Percentiles rank a stretch among this genome's conserved stretches.
Evolutionary conservation across 2,113 vertebrate species (phyloP).

Genomic region (Sinocyclocheilus grahami): DNA sequence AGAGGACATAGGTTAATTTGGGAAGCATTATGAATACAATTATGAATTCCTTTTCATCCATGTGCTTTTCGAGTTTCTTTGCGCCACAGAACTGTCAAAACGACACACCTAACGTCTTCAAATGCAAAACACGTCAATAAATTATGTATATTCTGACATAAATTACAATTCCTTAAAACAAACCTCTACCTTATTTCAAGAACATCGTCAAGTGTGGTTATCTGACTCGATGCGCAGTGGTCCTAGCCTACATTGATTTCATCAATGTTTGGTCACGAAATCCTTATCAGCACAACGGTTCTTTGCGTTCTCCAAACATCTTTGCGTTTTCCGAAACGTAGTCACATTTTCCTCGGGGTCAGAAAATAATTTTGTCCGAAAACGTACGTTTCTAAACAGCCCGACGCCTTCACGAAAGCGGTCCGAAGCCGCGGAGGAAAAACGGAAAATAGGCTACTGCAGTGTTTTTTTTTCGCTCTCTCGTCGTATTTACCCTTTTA

Average conservation of each 20-base stretch:
- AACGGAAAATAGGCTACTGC: conserved; percentile 68
- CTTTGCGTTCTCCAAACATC: not conserved
- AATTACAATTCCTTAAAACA: not conserved
- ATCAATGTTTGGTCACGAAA: conserved; percentile 32
- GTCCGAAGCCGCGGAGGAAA: conserved; percentile 63
- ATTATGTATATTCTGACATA: not conserved
- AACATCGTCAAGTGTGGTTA: conserved; percentile 6
- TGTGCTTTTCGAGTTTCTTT: not conserved
- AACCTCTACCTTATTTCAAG: not conserved
- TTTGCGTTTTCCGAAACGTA: not conserved
- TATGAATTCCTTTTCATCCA: not conserved
- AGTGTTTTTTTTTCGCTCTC: conserved; percentile 64
- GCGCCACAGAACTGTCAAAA: not conserved
- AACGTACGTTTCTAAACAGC: conserved; percentile 11
- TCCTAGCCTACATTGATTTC: conserved; percentile 36
- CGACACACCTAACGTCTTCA: not conserved
- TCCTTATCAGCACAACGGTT: not conserved
- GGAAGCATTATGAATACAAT: not conserved
- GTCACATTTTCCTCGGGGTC: not conserved
- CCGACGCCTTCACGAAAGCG: conserved; percentile 12
- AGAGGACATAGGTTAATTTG: not conserved
- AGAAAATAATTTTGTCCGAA: not conserved
- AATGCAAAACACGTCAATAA: not conserved
- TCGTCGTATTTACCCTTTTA: conserved; percentile 3
- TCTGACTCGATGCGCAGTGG: conserved; percentile 25